Percentiles rank a stretch among this genome's conserved stretches.
phyloP scores from a whole-genome alignment of 2,888 invertebrate genomes.

The Melieria crassipennis region DNA sequence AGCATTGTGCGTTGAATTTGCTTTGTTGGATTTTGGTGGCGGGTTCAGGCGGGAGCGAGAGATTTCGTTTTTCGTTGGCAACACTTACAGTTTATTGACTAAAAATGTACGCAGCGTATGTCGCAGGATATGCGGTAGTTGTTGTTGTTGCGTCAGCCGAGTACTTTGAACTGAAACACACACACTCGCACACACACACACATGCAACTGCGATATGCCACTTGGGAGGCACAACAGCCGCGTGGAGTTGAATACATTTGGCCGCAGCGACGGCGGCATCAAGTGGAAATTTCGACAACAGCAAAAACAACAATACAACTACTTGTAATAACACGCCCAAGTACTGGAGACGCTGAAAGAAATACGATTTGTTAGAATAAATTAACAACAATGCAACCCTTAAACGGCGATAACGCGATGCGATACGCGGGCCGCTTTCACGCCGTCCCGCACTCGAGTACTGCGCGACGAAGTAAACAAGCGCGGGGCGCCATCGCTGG shows the following conservation, averaged over 20 bases:
- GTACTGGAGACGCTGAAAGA: slow-evolving; percentile 34
- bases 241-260: background rate
- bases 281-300: background rate
- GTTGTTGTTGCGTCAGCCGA: no score
- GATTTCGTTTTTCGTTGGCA: no score
- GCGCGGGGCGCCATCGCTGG: background rate
- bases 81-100: no score
- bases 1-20: background rate
- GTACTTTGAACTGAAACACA: no score
- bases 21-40: background rate
- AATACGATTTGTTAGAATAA: slow-evolving; percentile 39
- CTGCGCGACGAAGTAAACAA: background rate
- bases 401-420: slow-evolving; percentile 4
- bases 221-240: background rate
- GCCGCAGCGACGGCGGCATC: slow-evolving; percentile 1
- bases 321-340: slow-evolving; percentile 9
- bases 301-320: background rate
- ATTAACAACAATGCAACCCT: slow-evolving; percentile 21
- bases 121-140: no score
- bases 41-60: no score
- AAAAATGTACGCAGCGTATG: no score
- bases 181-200: no score
- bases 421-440: background rate
- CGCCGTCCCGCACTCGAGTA: background rate
- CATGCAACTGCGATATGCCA: no score